Percentiles rank a stretch among this genome's conserved stretches.
Conservation (phyloP, 2,797 vertebrate genomes). For the Chiloscyllium punctatum region DNA sequence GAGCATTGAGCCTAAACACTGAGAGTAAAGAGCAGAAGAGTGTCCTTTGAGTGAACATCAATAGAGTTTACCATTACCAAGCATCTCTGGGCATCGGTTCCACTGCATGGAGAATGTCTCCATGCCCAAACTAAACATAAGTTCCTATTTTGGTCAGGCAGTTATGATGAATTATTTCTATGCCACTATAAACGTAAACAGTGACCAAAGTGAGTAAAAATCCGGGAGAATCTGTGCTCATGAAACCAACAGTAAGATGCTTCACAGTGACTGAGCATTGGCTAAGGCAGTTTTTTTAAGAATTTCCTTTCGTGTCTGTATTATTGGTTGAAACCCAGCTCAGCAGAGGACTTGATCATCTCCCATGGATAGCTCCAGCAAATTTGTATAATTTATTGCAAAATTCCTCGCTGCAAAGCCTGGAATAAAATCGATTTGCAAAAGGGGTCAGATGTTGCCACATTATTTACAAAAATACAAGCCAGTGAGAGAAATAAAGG, state of each 20-base stretch:
- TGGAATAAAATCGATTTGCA: not conserved
- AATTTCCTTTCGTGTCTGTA: not conserved
- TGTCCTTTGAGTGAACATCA: not conserved
- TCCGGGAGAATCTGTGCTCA: no score
- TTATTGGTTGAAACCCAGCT: not conserved
- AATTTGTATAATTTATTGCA: not conserved
- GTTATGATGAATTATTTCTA: not conserved
- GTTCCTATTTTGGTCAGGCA: not conserved
- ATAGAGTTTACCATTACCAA: not conserved
- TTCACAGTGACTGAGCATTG: not conserved
- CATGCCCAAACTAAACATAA: not conserved
- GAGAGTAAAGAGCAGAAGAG: not conserved
- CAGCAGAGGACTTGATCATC: not conserved
- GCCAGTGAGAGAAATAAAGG: not conserved
- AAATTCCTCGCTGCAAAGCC: not conserved
- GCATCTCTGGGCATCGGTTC: not conserved
- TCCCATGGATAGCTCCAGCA: not conserved
- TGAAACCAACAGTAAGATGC: not conserved
- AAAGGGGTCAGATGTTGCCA: not conserved
- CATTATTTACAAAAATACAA: not conserved
- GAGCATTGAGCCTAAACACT: not conserved
- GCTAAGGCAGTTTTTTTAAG: not conserved
- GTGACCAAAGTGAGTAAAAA: not conserved
- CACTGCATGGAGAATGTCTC: not conserved
- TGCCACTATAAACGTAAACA: not conserved